Evolutionary conservation across 2,113 vertebrate species (phyloP).

Genomic region (Tychaedon coryphoeus): DNA sequence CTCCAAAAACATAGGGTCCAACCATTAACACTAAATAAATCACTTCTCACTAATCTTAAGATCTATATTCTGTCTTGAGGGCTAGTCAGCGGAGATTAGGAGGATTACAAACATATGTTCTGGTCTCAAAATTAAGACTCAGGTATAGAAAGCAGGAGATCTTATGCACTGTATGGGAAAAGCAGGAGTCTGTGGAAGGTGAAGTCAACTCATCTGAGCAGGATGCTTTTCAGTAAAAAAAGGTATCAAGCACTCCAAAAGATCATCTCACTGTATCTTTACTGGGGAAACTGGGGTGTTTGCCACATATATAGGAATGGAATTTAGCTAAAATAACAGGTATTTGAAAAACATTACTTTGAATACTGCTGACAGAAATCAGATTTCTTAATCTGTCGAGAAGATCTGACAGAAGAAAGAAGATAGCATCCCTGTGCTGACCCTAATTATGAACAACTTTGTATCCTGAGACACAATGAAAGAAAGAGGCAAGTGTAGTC

Average conservation of each 20-base stretch:
- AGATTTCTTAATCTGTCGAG: not conserved
- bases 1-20: not conserved
- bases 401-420: not conserved
- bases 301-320: not conserved
- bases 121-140: not conserved
- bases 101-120: not conserved
- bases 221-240: not conserved
- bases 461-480: accelerated
- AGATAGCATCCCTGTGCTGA: not conserved
- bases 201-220: not conserved
- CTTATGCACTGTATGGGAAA: not conserved
- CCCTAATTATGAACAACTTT: not conserved
- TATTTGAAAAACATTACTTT: not conserved
- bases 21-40: not conserved
- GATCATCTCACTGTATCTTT: not conserved
- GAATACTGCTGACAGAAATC: not conserved
- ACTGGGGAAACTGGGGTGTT: not conserved
- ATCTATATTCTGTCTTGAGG: not conserved
- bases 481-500: not conserved
- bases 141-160: not conserved
- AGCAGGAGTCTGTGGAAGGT: not conserved
- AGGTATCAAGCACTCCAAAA: not conserved
- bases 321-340: not conserved
- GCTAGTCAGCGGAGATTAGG: not conserved
- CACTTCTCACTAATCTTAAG: not conserved